A percentile compares a stretch with the other conserved stretches of the same genome.
phyloP scores from a whole-genome alignment of 1,140 invertebrate species.

The Drosophila chauvacae region DNA sequence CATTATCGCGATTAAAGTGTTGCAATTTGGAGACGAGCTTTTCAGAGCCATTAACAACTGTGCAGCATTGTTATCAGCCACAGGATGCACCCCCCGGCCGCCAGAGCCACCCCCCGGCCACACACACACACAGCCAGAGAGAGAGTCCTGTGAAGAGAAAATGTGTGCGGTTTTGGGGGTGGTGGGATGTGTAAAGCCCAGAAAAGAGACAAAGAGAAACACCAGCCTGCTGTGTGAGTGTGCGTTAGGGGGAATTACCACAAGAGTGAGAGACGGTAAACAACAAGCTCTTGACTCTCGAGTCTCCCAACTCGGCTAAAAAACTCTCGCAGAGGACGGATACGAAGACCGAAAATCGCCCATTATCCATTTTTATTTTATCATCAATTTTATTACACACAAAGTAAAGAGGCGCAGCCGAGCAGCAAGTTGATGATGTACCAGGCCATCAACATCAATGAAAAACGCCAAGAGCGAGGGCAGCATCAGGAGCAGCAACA shows the following conservation, averaged over 20 bases:
- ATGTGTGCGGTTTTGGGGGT: conserved; percentile 2
- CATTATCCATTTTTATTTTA: conserved; percentile 82
- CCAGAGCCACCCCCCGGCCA: not conserved
- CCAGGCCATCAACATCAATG: conserved; percentile 57
- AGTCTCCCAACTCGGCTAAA: conserved; percentile 9
- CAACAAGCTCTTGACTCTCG: conserved; percentile 33
- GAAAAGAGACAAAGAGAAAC: conserved; percentile 45
- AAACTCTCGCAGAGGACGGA: conserved; percentile 24
- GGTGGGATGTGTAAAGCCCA: not conserved
- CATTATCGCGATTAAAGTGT: conserved; percentile 76
- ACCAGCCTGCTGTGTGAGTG: not conserved
- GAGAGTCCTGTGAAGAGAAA: conserved; percentile 25
- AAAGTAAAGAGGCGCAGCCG: conserved; percentile 74
- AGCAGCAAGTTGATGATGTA: conserved; percentile 64
- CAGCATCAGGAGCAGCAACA: conserved; percentile 33
- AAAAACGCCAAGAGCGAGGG: conserved; percentile 35
- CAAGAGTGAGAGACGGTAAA: conserved; percentile 52
- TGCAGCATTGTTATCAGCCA: conserved; percentile 72
- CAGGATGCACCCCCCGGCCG: conserved; percentile 25
- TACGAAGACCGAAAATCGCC: conserved; percentile 67
- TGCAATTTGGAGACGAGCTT: conserved; percentile 56
- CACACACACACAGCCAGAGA: conserved; percentile 21
- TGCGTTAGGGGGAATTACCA: conserved; percentile 16
- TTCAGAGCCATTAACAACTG: conserved; percentile 66
- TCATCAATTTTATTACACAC: conserved; percentile 80